Percentiles rank a stretch among this genome's conserved stretches.
Conservation (phyloP, 2,888 invertebrate species). For the Andrena minutula region DNA sequence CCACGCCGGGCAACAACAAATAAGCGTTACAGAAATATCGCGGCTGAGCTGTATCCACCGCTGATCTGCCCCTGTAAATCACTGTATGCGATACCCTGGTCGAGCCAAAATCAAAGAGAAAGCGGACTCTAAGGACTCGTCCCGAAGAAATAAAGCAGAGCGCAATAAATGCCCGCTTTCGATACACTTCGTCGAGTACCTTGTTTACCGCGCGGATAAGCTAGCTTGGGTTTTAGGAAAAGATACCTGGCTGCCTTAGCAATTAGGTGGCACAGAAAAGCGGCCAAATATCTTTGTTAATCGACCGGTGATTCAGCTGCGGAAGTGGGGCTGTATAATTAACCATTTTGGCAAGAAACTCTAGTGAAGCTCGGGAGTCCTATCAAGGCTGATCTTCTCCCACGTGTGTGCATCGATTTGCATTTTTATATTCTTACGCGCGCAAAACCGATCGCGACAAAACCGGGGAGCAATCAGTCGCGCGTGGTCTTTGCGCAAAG, state of each 20-base stretch:
- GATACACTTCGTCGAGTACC: background rate
- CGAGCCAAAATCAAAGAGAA: background rate
- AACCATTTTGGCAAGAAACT: slow-evolving; percentile 54
- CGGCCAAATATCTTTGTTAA: slow-evolving; percentile 43
- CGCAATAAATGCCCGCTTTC: slow-evolving; percentile 2
- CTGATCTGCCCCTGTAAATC: background rate
- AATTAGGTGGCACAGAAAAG: background rate
- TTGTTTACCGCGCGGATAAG: background rate
- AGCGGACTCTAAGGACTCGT: background rate
- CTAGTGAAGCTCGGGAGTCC: slow-evolving; percentile 34
- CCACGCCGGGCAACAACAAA: slow-evolving; percentile 27
- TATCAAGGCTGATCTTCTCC: slow-evolving; percentile 56
- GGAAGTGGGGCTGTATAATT: slow-evolving; percentile 45
- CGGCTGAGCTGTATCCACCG: slow-evolving; percentile 4
- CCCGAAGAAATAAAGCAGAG: slow-evolving; percentile 3
- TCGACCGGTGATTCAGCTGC: slow-evolving; percentile 37
- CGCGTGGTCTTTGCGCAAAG: slow-evolving; percentile 23
- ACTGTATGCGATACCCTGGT: too few species aligned
- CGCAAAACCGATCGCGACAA: slow-evolving; percentile 38
- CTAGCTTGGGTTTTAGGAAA: background rate
- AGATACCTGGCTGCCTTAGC: background rate
- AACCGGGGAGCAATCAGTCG: slow-evolving; percentile 44
- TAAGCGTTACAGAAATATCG: slow-evolving; percentile 44
- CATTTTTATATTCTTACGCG: slow-evolving; percentile 52
- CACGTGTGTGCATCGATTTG: slow-evolving; percentile 59